Evolutionary conservation across 2,113 vertebrate genomes (phyloP).

Genomic region (Tupaia chinensis): DNA sequence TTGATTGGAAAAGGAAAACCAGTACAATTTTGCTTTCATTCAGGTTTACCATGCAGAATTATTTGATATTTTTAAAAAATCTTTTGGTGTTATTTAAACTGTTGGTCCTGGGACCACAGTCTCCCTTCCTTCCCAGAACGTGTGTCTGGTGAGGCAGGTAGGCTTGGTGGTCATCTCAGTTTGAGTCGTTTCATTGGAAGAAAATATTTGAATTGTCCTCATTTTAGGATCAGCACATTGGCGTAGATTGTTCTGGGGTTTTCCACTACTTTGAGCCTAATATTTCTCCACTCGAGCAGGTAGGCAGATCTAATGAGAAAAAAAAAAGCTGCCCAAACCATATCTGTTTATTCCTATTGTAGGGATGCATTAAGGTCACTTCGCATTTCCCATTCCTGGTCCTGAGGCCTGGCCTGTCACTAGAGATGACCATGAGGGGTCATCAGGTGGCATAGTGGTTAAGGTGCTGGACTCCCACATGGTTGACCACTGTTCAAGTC

Average conservation of each 20-base stretch:
- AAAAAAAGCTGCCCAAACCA: fast-evolving
- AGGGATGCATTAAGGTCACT: not conserved
- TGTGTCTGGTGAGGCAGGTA: no score
- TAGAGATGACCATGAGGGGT: not conserved
- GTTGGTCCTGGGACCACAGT: not conserved
- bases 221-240: not conserved
- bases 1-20: not conserved
- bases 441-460: no score
- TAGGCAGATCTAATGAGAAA: not conserved
- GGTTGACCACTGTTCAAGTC: no score
- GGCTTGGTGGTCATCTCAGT: not conserved
- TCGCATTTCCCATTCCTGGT: not conserved
- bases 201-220: constrained; percentile 10
- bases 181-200: not conserved
- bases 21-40: constrained; percentile 12
- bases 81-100: not conserved
- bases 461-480: no score
- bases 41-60: not conserved
- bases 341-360: not conserved
- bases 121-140: not conserved
- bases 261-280: not conserved
- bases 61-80: not conserved
- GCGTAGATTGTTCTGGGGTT: not conserved
- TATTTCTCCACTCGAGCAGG: not conserved
- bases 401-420: not conserved